phyloP scores from a whole-genome alignment of 2,888 invertebrate genomes.

The Spodoptera picta region DNA sequence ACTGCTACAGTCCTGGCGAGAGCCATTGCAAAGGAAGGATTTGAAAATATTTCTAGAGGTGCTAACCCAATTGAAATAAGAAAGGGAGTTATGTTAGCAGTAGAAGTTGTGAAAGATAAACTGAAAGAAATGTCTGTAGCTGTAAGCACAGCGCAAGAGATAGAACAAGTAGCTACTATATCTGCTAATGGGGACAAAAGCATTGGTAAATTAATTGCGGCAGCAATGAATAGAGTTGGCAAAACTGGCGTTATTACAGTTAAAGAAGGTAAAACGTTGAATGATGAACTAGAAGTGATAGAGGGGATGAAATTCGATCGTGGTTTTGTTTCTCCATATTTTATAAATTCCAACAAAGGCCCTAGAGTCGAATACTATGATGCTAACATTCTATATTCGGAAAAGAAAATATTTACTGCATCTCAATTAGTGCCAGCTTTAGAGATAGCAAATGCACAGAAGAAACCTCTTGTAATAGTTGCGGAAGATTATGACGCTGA shows the following conservation, averaged over 20 bases:
- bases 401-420: constrained; percentile 98
- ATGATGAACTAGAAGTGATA: constrained; percentile 97
- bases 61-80: constrained; percentile 99
- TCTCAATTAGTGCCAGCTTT: constrained; percentile 98
- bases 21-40: constrained; percentile 99
- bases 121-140: constrained; percentile 96
- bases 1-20: constrained; percentile 99
- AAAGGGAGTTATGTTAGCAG: constrained; percentile 97
- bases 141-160: constrained; percentile 98
- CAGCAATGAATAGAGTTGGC: constrained; percentile 98
- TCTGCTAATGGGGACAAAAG: constrained; percentile 98
- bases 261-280: constrained; percentile 98
- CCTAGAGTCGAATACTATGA: constrained; percentile 99
- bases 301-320: constrained; percentile 99
- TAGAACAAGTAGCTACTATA: constrained; percentile 99
- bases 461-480: constrained; percentile 97
- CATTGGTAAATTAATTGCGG: constrained; percentile 97
- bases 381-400: constrained; percentile 96
- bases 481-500: constrained; percentile 98
- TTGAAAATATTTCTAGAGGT: constrained; percentile 98
- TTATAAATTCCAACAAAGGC: constrained; percentile 99
- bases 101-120: constrained; percentile 95
- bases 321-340: constrained; percentile 99
- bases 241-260: constrained; percentile 99
- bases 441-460: constrained; percentile 96